phyloP scores from a whole-genome alignment of 2,888 invertebrate species.

The Caenorhabditis virilis region DNA sequence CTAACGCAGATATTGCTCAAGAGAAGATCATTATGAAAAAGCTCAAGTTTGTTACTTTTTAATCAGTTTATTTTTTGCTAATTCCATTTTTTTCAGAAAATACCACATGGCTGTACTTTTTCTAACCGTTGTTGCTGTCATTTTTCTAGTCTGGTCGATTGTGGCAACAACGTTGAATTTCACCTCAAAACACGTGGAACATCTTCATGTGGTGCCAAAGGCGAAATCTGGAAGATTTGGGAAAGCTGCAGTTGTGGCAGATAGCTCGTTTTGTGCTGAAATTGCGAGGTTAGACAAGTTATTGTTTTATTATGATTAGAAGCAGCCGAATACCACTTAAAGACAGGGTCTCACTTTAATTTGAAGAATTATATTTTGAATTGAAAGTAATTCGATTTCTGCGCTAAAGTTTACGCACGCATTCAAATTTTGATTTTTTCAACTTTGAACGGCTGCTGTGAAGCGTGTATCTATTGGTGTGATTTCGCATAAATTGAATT shows the following conservation, averaged over 20 bases:
- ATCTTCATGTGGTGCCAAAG: slow-evolving; percentile 3
- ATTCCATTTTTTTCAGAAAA: slow-evolving; percentile 22
- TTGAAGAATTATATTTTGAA: too few relatives aligned
- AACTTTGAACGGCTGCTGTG: too few relatives aligned
- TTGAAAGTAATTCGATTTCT: too few relatives aligned
- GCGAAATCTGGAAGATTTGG: slow-evolving; percentile 20
- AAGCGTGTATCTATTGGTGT: too few relatives aligned
- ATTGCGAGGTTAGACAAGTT: slow-evolving; percentile 62
- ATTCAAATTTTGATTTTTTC: too few relatives aligned
- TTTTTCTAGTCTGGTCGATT: slow-evolving; percentile 32
- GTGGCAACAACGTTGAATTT: slow-evolving; percentile 20
- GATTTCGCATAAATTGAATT: too few relatives aligned
- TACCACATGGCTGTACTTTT: slow-evolving; percentile 22
- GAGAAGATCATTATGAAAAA: slow-evolving; percentile 26
- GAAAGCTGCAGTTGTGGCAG: slow-evolving; percentile 60
- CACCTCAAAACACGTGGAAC: slow-evolving; percentile 6
- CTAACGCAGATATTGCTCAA: slow-evolving; percentile 30
- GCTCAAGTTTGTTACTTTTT: slow-evolving; percentile 17
- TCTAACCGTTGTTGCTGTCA: slow-evolving; percentile 14
- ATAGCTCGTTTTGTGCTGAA: slow-evolving; percentile 66
- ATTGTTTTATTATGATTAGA: too few relatives aligned
- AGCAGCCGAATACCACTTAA: too few relatives aligned
- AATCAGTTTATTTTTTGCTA: background rate
- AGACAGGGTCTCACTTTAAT: too few relatives aligned
- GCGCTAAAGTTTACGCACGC: too few relatives aligned